Evolutionary conservation across 2,888 invertebrate species (phyloP), one percentile per base, ranked within the genome.

Genomic region (Magallana nippona): DNA sequence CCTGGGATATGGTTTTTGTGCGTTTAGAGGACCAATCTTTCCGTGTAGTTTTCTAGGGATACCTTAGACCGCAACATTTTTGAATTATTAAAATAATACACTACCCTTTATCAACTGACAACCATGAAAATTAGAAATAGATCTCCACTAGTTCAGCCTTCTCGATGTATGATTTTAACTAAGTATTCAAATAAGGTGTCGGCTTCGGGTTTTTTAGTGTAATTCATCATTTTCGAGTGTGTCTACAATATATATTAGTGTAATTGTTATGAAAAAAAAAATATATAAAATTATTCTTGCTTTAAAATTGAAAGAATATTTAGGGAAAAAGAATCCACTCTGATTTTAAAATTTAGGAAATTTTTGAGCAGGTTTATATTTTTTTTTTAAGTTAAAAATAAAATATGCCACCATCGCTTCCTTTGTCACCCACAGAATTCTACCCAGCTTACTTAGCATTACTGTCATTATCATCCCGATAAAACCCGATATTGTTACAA

Each of bases 401-500:
- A 19, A 63, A 27, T 27, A 71, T 22, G 32, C 71, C 27, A 13
- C 32, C 27, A 71, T 71, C 19, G 32, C 32, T 22, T 10, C 27
- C 11, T 71, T 27, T 71, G 71, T 71, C 71, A 71, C 15, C 27
- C 15, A 22, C 13, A 22, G 15, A 11, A 15, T 2, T 32, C 71
- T 22, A 71, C 71, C 11, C 32, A 71, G 32, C 71, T 1, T 27
- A 15, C 71, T 32, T 15, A 13, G 22, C 19, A 32, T 27, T 27
- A 27, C 15, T 19, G 32, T 71, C 27, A 27, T 27, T 71, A 71
- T 71, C 32, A 71, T 71, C 71, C 71, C 22, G 32, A 15, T 71
- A 71, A 71, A 27, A 71, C 71, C 71, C 32, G 71, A 71, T 71
- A 71, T 71, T 71, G 71, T 71, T 71, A 71, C 71, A 71, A 71